Conservation (phyloP, 2,797 vertebrate species). For the Rhynchotus rufescens region DNA sequence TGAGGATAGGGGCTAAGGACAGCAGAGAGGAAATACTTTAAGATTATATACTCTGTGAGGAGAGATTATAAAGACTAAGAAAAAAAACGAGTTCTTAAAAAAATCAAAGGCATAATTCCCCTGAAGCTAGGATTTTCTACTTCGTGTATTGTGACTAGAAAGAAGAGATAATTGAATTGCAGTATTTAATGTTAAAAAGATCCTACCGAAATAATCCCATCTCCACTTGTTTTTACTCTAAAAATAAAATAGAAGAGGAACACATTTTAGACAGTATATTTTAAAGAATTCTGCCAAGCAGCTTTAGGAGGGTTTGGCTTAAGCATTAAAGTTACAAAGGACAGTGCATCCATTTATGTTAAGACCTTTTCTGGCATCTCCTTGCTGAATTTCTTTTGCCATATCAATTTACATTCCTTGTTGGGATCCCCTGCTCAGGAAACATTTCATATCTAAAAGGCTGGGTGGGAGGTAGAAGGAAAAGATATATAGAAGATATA, state of each 20-base stretch:
- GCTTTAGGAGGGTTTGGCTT: neutral
- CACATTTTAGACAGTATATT: neutral
- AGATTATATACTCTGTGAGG: neutral
- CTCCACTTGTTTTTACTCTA: neutral
- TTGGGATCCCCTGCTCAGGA: neutral
- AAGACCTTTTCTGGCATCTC: neutral
- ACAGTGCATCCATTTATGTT: neutral
- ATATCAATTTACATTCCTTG: neutral
- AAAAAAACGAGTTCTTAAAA: neutral
- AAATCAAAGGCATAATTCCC: neutral
- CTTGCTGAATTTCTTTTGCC: neutral
- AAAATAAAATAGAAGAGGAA: neutral
- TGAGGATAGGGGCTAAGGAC: neutral
- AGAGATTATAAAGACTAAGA: neutral
- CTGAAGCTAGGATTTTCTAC: constrained; percentile 2
- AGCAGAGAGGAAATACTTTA: neutral
- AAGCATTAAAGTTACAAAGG: neutral
- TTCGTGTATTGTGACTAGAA: neutral
- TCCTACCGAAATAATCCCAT: neutral
- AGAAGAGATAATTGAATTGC: neutral
- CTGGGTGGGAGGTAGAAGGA: neutral
- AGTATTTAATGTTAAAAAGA: neutral
- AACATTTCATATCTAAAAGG: neutral
- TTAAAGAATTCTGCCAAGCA: neutral
- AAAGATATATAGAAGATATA: neutral